Evolutionary conservation across 2,113 vertebrate species (phyloP).

Genomic region (Sphyrna mokarran): DNA sequence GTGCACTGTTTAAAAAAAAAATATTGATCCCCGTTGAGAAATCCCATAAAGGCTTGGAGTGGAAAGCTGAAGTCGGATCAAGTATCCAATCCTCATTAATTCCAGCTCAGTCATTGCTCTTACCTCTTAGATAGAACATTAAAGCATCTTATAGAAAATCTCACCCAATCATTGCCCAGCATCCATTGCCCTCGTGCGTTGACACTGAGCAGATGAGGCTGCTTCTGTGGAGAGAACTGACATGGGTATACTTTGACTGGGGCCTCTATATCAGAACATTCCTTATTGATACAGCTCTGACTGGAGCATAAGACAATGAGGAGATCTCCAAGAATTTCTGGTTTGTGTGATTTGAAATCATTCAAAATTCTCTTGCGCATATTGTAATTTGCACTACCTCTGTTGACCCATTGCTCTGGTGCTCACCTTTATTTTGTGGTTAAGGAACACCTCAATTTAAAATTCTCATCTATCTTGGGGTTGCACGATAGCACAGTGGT

Average conservation of each 20-base stretch:
- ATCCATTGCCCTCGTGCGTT: neutral
- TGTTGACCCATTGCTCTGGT: neutral
- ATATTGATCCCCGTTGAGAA: neutral
- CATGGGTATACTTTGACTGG: neutral
- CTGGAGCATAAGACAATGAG: neutral
- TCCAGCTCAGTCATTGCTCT: slow-evolving; percentile 22
- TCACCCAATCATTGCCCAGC: neutral
- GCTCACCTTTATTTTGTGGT: neutral
- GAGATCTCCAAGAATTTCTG: neutral
- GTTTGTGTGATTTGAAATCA: neutral
- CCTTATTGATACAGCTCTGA: neutral
- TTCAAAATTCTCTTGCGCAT: neutral
- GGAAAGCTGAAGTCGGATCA: neutral
- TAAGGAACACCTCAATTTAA: neutral
- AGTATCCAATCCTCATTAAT: neutral
- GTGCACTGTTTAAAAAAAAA: neutral
- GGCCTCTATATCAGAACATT: neutral
- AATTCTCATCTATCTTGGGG: neutral
- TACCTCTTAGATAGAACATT: slow-evolving; percentile 8
- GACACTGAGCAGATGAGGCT: neutral
- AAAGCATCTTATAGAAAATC: slow-evolving; percentile 26
- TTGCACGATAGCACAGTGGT: too few relatives aligned
- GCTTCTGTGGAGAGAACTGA: neutral
- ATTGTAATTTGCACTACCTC: neutral
- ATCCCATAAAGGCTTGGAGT: slow-evolving; percentile 4